These are phyloP conservation scores for Caenorhabditis angaria DNA, from an alignment of 2,888 invertebrate species.

Conservation along the genomic window DNA sequence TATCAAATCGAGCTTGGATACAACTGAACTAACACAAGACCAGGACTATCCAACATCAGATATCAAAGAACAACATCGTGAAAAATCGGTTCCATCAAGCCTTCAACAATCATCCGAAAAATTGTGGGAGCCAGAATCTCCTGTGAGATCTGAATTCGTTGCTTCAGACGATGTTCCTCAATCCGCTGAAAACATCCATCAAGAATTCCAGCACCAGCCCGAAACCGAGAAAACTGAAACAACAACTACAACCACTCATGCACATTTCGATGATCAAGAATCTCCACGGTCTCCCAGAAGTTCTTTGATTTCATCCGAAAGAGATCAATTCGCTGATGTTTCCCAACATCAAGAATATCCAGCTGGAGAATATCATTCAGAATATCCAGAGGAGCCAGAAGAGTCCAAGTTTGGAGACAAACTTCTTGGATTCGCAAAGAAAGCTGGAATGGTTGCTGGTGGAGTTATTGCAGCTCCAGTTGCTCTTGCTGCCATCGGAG, in stretches of 20 bases:
- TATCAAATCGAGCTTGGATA: neutral
- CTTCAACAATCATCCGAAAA: no score
- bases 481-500: slow-evolving; percentile 55
- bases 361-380: neutral
- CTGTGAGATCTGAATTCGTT: neutral
- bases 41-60: neutral
- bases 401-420: slow-evolving; percentile 27
- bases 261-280: no score
- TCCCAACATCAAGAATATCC: slow-evolving; percentile 3
- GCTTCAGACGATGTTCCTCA: neutral
- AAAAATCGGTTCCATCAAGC: no score
- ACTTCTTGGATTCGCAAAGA: slow-evolving; percentile 51
- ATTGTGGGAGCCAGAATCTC: no score
- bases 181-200: neutral
- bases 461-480: slow-evolving; percentile 58
- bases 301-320: no score
- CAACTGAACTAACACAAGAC: neutral
- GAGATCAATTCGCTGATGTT: neutral
- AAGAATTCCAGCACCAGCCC: slow-evolving; percentile 10
- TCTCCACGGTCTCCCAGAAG: no score
- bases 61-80: slow-evolving; percentile 12
- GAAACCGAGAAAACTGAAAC: no score
- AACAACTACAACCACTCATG: no score
- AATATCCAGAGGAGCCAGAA: slow-evolving; percentile 9
- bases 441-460: slow-evolving; percentile 58